phyloP scores from a whole-genome alignment of 2,888 invertebrate species.

The Galeopsomyia nigrocyanea region DNA sequence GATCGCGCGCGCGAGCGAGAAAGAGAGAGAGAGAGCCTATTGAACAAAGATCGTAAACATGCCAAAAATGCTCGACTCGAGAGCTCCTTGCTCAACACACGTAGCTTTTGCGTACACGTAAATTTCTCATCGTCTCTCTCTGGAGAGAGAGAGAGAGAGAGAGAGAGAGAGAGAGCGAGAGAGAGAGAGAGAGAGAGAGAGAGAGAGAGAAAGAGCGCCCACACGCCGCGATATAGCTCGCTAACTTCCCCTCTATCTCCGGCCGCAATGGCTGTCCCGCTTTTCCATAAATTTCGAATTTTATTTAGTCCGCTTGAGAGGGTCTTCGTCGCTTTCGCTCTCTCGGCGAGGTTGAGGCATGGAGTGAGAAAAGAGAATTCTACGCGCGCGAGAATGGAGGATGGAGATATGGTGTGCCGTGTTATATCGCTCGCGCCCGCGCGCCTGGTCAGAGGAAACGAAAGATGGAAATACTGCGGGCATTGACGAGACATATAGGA shows the following conservation, averaged over 20 bases:
- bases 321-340: not conserved
- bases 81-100: slow-evolving; percentile 41
- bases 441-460: slow-evolving; percentile 5
- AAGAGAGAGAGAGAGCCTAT: not conserved
- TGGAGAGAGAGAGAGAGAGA: too few relatives aligned
- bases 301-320: slow-evolving; percentile 58
- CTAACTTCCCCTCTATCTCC: slow-evolving; percentile 37
- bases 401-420: slow-evolving; percentile 37
- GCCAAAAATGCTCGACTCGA: slow-evolving; percentile 40
- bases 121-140: slow-evolving; percentile 4
- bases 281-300: slow-evolving; percentile 67
- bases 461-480: slow-evolving; percentile 11
- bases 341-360: not conserved
- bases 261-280: slow-evolving; percentile 43
- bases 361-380: slow-evolving; percentile 13
- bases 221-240: slow-evolving; percentile 3
- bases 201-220: too few relatives aligned
- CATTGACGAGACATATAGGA: not conserved
- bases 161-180: too few relatives aligned
- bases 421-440: too few relatives aligned
- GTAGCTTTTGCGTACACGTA: slow-evolving; percentile 22
- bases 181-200: too few relatives aligned
- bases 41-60: slow-evolving; percentile 39
- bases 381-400: slow-evolving; percentile 26
- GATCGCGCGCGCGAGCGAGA: not conserved